Conservation (phyloP, 2,113 vertebrate genomes). For the Fulmarus glacialis region DNA sequence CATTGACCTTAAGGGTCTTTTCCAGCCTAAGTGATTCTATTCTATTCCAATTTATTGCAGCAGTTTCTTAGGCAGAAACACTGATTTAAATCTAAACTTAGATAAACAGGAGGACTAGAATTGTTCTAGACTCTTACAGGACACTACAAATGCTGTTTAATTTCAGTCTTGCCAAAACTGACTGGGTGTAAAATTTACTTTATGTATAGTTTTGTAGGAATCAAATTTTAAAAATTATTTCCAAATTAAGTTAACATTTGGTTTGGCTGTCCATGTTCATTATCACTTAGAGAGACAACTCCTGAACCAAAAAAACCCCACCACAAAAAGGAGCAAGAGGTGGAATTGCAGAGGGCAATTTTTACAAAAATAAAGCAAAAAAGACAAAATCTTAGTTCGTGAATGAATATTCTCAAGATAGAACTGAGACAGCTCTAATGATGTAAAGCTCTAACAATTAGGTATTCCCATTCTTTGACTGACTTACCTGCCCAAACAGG, state of each 20-base stretch:
- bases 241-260: not conserved
- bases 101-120: not conserved
- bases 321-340: not conserved
- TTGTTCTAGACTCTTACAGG: not conserved
- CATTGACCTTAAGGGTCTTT: not conserved
- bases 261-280: not conserved
- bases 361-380: not conserved
- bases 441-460: not conserved
- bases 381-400: not conserved
- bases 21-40: not conserved
- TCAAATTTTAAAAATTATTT: not conserved
- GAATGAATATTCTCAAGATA: not conserved
- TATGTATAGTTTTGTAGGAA: not conserved
- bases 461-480: not conserved
- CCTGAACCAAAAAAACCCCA: not conserved
- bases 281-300: not conserved
- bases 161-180: not conserved
- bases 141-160: not conserved
- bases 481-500: not conserved
- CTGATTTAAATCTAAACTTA: not conserved
- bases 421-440: not conserved
- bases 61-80: not conserved
- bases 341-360: not conserved
- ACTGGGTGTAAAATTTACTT: not conserved
- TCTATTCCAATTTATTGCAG: not conserved